Evolutionary conservation across 2,113 vertebrate genomes (phyloP), one percentile per base, ranked within the genome.

Genomic region (Columbina picui): DNA sequence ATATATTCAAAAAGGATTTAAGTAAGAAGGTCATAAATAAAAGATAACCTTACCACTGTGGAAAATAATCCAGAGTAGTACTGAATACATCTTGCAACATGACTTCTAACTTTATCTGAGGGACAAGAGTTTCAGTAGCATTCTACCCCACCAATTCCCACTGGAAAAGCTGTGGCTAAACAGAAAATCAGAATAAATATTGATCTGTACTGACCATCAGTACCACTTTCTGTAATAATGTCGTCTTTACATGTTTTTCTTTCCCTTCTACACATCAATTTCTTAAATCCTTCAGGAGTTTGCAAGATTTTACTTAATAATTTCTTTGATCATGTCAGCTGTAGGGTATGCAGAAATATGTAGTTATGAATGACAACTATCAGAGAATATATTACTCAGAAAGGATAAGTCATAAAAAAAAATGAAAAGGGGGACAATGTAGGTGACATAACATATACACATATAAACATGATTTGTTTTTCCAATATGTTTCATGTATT

Each of bases 341-440:
- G n/a, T 22, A 56, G 50, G 2, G 6, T 38, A 49, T 16, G 60
- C 10, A 64, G 26, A 17, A 77, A 69, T 11, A 23, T 1, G 2
- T 1, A 55, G 22, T 10, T 80, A 50, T 12, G 10, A 87, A 50
- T 22, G 11, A 22, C 22, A 64, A 19, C 23, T 34, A n/a, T 19
- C 43, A 83, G 6, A 55, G 4, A 80, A 8, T 45, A 6, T 65
- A 68, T 47, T 26, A 53, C 1, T 3, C 23, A 73, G 59, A 77
- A 56, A 80, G 2, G 8, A 71, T 5, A 50, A 61, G 10, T 26
- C 21, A 70, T 12, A 3, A 47, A 64, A 39, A 64, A 39, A 59
- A 36, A 22, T 45, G 7, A 21, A 52, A 14, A 3, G 2, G 5
- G 41, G 55, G 1, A 8, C 2, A 12, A n/a, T 8, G 3, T 32